Conservation (phyloP, 2,888 invertebrate species). For the Eubasilissa splendida region DNA sequence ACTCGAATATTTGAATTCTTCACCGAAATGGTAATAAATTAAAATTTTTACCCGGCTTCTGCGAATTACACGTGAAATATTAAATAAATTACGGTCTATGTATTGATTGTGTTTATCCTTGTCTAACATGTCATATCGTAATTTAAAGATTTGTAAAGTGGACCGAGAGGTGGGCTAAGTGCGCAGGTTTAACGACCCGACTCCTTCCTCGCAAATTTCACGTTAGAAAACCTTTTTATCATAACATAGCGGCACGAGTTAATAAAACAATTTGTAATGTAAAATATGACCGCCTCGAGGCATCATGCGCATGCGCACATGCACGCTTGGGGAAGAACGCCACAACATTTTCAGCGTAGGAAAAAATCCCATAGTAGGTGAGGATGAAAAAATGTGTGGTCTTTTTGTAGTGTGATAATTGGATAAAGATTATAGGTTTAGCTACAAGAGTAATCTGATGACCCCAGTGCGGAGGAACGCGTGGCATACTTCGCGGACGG, state of each 20-base stretch:
- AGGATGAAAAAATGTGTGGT: constrained; percentile 43
- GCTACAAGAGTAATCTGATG: constrained; percentile 34
- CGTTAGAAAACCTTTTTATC: constrained; percentile 31
- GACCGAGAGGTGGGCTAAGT: constrained; percentile 9
- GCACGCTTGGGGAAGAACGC: constrained; percentile 17
- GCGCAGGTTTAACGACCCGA: constrained; percentile 37
- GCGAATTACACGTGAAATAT: too few relatives aligned
- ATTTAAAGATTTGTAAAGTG: constrained; percentile 23
- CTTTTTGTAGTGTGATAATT: constrained; percentile 56
- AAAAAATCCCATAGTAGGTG: constrained; percentile 23
- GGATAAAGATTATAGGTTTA: constrained; percentile 51
- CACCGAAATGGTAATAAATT: too few relatives aligned
- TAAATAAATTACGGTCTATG: too few relatives aligned
- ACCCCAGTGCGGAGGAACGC: constrained; percentile 26
- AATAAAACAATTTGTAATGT: constrained; percentile 50
- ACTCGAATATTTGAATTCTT: too few relatives aligned
- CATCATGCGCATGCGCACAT: constrained; percentile 29
- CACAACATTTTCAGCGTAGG: constrained; percentile 26
- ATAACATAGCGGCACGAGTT: constrained; percentile 17
- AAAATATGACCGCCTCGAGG: constrained; percentile 43
- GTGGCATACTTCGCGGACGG: constrained; percentile 40
- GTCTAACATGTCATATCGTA: constrained; percentile 33
- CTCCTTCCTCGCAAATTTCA: constrained; percentile 39
- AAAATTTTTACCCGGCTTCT: too few relatives aligned
- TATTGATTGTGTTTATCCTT: not conserved